These are phyloP conservation scores for Parotocinclus haroldoi DNA, from an alignment of 2,797 vertebrate species.

Conservation along the genomic window DNA sequence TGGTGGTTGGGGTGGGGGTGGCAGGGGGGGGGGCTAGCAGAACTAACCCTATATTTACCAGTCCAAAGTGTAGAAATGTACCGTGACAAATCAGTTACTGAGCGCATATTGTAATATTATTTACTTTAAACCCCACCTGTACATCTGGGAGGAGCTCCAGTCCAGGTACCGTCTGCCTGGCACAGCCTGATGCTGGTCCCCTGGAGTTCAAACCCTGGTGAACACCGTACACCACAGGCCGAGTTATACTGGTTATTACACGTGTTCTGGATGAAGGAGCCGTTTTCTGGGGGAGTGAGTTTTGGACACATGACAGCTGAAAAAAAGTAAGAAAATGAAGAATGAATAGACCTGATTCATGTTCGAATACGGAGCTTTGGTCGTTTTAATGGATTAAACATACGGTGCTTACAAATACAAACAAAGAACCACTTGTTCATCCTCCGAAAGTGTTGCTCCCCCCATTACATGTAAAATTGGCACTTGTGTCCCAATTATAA, in stretches of 20 bases:
- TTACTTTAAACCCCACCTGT: slow-evolving; percentile 70
- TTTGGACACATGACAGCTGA: slow-evolving; percentile 77
- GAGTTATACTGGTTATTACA: slow-evolving; percentile 93
- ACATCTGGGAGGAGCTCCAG: slow-evolving; percentile 82
- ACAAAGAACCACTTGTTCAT: too few species aligned
- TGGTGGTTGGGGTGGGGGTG: too few species aligned
- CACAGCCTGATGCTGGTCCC: slow-evolving; percentile 89
- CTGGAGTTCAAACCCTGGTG: slow-evolving; percentile 84
- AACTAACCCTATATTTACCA: too few species aligned
- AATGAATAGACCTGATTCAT: background rate
- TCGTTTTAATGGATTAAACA: background rate
- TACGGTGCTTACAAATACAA: too few species aligned
- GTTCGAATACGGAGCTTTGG: too few species aligned
- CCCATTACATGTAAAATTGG: too few species aligned
- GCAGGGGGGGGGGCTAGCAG: too few species aligned
- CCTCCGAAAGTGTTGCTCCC: too few species aligned
- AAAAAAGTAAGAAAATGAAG: background rate
- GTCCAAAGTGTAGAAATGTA: too few species aligned
- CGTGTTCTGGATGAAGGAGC: slow-evolving; percentile 89
- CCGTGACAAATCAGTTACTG: too few species aligned
- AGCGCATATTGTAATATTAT: too few species aligned
- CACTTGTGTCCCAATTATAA: too few species aligned
- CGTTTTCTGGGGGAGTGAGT: slow-evolving; percentile 84
- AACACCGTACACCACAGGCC: slow-evolving; percentile 89
- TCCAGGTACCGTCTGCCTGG: slow-evolving; percentile 87